A percentile compares a stretch with the other conserved stretches of the same genome.
Conservation (phyloP, 1,140 invertebrate species). For the Drosophila ambigua region DNA sequence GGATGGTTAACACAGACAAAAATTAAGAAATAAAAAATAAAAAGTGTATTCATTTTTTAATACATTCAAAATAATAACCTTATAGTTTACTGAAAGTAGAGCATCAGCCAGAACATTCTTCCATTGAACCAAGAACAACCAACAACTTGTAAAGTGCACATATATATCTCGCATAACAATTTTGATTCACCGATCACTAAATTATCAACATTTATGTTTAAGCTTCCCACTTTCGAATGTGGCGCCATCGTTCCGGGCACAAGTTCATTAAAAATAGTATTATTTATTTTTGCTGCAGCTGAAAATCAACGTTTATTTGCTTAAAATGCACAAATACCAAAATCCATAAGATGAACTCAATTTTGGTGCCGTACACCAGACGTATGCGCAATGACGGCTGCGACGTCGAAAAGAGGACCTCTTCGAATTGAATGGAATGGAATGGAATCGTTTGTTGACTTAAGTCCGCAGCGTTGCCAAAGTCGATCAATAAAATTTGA, state of each 20-base stretch:
- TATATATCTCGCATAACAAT: constrained; percentile 18
- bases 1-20: too few relatives aligned
- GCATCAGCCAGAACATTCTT: too few relatives aligned
- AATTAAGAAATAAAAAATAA: too few relatives aligned
- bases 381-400: constrained; percentile 67
- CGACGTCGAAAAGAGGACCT: constrained; percentile 33
- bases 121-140: too few relatives aligned
- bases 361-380: constrained; percentile 44
- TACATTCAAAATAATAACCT: too few relatives aligned
- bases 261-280: constrained; percentile 44
- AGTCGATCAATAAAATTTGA: constrained; percentile 44
- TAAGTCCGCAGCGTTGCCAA: constrained; percentile 31
- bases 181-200: constrained; percentile 20
- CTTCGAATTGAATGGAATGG: constrained; percentile 5
- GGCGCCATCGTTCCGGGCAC: constrained; percentile 33
- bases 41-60: too few relatives aligned
- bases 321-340: constrained; percentile 15
- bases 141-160: not conserved
- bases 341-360: constrained; percentile 58
- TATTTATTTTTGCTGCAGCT: constrained; percentile 38
- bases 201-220: constrained; percentile 25
- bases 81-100: too few relatives aligned
- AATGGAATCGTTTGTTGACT: constrained; percentile 57
- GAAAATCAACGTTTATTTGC: constrained; percentile 56
- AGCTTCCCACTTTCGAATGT: constrained; percentile 18